A percentile compares a stretch with the other conserved stretches of the same genome.
Evolutionary conservation across 2,888 invertebrate species (phyloP).

Genomic region (Phasia obesa): DNA sequence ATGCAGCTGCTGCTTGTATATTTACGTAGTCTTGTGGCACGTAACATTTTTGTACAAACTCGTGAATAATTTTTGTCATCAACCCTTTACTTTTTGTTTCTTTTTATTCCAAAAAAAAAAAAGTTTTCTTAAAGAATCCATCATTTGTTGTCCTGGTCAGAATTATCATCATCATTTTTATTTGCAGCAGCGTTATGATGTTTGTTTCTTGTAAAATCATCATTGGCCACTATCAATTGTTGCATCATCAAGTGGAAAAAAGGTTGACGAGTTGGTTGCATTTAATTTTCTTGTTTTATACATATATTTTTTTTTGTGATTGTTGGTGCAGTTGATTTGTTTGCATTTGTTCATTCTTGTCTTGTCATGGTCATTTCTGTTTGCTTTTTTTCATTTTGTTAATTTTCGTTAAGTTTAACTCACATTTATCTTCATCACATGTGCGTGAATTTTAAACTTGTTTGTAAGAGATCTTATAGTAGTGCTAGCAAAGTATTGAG

Average conservation of each 20-base stretch:
- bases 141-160: conserved; percentile 14
- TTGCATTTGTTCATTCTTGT: conserved; percentile 49
- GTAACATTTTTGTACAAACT: conserved; percentile 38
- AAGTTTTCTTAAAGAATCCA: conserved; percentile 22
- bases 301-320: neutral
- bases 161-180: conserved; percentile 12
- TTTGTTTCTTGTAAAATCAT: conserved; percentile 22
- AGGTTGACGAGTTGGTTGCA: conserved; percentile 46
- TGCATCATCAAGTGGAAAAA: conserved; percentile 53
- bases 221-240: conserved; percentile 49
- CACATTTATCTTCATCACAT: conserved; percentile 47
- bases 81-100: neutral
- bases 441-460: conserved; percentile 30
- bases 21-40: neutral
- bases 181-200: conserved; percentile 15
- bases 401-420: conserved; percentile 30
- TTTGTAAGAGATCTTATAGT: neutral
- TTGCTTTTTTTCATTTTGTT: conserved; percentile 33
- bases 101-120: neutral
- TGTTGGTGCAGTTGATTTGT: conserved; percentile 37
- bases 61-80: conserved; percentile 33
- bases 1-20: neutral
- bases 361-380: conserved; percentile 51
- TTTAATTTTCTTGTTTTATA: conserved; percentile 36
- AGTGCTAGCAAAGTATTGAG: no score